phyloP scores from a whole-genome alignment of 1,140 invertebrate species.

The Holcopasites calliopsidis region DNA sequence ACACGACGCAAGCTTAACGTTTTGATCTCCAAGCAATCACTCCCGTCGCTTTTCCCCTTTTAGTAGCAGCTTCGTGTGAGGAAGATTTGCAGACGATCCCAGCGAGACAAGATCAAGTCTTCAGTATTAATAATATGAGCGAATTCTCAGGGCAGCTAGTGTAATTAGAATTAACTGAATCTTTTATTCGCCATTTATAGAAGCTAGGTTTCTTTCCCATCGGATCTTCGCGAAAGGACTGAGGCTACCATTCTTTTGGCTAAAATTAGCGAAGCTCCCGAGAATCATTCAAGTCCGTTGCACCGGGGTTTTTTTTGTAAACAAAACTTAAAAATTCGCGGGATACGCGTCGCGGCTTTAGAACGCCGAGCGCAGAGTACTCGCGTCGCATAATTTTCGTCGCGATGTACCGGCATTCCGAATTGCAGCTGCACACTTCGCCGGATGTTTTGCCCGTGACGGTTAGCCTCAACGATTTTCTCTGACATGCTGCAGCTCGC shows the following conservation, averaged over 20 bases:
- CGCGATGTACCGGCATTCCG: background rate
- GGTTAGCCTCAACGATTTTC: slow-evolving; percentile 29
- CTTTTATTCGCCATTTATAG: background rate
- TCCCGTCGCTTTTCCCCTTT: too few relatives aligned
- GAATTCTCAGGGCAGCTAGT: too few relatives aligned
- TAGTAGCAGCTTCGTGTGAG: too few relatives aligned
- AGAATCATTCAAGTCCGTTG: background rate
- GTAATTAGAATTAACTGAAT: background rate
- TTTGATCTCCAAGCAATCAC: too few relatives aligned
- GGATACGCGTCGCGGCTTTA: background rate
- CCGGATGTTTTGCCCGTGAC: slow-evolving; percentile 48
- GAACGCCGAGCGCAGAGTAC: background rate
- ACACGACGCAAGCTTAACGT: too few relatives aligned
- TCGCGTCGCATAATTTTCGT: slow-evolving; percentile 34
- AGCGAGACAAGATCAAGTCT: too few relatives aligned
- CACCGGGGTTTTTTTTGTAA: background rate
- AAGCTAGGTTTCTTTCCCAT: background rate
- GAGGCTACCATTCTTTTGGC: background rate
- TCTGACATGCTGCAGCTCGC: background rate
- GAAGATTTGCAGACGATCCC: background rate
- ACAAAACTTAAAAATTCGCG: slow-evolving; percentile 24
- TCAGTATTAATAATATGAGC: too few relatives aligned
- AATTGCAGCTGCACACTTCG: slow-evolving; percentile 41
- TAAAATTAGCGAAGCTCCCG: slow-evolving; percentile 9
- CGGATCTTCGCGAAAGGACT: background rate